Percentiles rank a stretch among this genome's conserved stretches.
Conservation (phyloP, 1,140 invertebrate genomes). For the Calephelis nemesis region DNA sequence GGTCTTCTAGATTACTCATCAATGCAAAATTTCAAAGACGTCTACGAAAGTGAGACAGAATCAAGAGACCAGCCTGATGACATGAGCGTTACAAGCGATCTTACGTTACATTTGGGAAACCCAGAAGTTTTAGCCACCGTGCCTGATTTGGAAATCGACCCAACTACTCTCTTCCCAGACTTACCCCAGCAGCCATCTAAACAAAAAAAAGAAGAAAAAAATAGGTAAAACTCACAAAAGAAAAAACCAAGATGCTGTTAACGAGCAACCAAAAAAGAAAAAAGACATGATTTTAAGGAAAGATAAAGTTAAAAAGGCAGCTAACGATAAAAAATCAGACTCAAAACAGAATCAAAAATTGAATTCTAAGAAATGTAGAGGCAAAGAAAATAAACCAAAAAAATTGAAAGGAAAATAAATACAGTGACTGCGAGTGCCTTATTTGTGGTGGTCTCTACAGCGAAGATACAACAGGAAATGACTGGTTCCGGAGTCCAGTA, state of each 20-base stretch:
- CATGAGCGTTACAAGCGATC: slow-evolving; percentile 13
- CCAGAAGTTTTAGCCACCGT: not conserved
- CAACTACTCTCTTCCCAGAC: too few relatives aligned
- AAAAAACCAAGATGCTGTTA: too few relatives aligned
- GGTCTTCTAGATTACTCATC: not conserved
- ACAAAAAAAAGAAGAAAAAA: not conserved
- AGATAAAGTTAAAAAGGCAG: too few relatives aligned
- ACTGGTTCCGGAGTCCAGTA: not conserved
- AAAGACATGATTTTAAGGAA: too few relatives aligned
- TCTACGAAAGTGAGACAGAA: not conserved
- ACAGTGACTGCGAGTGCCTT: not conserved
- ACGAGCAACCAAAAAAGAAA: too few relatives aligned
- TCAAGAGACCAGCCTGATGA: not conserved
- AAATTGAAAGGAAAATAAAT: not conserved
- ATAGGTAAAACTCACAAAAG: too few relatives aligned
- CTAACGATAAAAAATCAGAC: too few relatives aligned
- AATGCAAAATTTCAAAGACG: not conserved
- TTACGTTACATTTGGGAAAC: slow-evolving; percentile 16
- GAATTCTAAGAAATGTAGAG: too few relatives aligned
- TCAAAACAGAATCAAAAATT: too few relatives aligned
- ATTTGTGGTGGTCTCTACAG: not conserved
- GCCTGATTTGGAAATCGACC: too few relatives aligned
- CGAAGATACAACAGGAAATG: slow-evolving; percentile 4
- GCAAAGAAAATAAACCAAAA: too few relatives aligned
- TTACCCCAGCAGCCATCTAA: not conserved